These are phyloP conservation scores for Hypotaenidia philippensis DNA, from an alignment of 2,797 vertebrate genomes.

Conservation along the genomic window DNA sequence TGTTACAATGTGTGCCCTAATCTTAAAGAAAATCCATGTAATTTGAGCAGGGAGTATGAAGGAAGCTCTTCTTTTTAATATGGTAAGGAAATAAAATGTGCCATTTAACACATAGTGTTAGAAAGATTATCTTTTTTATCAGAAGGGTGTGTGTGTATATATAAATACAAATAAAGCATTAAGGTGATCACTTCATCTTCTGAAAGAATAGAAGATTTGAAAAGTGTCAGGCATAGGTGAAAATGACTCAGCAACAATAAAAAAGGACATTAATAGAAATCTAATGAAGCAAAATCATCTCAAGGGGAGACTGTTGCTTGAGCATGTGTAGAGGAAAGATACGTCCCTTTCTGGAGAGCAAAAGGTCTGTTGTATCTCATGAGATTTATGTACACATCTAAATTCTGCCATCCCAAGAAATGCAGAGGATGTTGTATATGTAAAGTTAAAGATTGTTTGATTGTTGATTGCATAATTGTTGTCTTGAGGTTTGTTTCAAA, in stretches of 20 bases:
- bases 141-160: background rate
- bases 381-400: background rate
- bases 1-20: constrained; percentile 68
- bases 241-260: background rate
- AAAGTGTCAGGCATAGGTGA: background rate
- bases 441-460: background rate
- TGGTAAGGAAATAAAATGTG: constrained; percentile 48
- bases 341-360: background rate
- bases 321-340: background rate
- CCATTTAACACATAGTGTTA: constrained; percentile 32
- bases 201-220: constrained; percentile 16
- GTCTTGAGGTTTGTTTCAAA: background rate
- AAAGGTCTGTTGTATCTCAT: background rate
- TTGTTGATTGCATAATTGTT: background rate
- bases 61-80: constrained; percentile 41
- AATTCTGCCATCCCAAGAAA: background rate
- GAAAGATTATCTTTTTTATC: constrained; percentile 35
- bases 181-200: constrained; percentile 22
- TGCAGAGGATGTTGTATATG: background rate
- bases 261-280: background rate
- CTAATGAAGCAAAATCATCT: constrained; percentile 23
- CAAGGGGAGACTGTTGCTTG: background rate
- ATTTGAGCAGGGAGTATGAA: constrained; percentile 56
- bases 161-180: background rate
- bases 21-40: constrained; percentile 71